Percentiles rank a stretch among this genome's conserved stretches.
Conservation (phyloP, 2,888 invertebrate genomes). For the Himalopsyche japonica region DNA sequence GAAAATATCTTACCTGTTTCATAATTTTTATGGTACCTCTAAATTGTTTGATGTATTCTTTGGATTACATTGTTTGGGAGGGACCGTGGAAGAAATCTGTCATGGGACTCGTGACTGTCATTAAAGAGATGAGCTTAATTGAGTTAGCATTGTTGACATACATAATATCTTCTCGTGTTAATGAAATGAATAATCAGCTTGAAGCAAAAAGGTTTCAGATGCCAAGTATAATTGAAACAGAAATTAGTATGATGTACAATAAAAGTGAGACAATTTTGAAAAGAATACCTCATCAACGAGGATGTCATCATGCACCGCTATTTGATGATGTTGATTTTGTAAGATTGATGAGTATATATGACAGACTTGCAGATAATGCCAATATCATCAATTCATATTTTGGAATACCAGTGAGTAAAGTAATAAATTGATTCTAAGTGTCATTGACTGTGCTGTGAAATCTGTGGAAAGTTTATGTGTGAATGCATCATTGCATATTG, state of each 20-base stretch:
- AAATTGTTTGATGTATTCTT: background rate
- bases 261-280: background rate
- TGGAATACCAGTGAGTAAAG: conserved; percentile 19
- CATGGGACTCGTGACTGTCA: background rate
- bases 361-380: conserved; percentile 18
- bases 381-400: conserved; percentile 14
- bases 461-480: too few relatives aligned
- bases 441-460: too few relatives aligned
- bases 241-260: background rate
- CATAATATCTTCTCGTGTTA: background rate
- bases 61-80: background rate
- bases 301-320: background rate
- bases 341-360: conserved; percentile 16
- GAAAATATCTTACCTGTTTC: background rate
- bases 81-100: background rate
- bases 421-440: background rate
- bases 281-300: background rate
- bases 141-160: conserved; percentile 8
- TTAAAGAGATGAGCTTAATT: conserved; percentile 12
- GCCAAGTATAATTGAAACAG: background rate
- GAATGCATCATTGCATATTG: too few relatives aligned
- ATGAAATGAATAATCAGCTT: conserved; percentile 5
- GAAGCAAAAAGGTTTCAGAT: conserved; percentile 9
- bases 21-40: background rate
- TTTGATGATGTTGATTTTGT: background rate